These are phyloP conservation scores for Craseonycteris thonglongyai DNA, from an alignment of 2,113 vertebrate species.

Conservation along the genomic window DNA sequence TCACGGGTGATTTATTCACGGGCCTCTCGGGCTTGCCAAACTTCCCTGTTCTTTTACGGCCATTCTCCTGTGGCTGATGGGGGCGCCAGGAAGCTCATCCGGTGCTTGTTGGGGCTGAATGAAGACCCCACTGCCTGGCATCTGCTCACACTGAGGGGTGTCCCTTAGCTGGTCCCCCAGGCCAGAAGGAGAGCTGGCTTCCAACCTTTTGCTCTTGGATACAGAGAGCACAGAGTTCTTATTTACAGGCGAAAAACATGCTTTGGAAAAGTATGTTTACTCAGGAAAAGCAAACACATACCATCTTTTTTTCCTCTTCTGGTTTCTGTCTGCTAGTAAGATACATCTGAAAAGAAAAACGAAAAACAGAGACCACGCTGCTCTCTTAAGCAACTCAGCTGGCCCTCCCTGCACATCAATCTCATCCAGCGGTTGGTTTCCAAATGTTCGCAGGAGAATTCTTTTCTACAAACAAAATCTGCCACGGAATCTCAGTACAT, in stretches of 20 bases:
- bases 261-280: background rate
- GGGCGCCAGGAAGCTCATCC: background rate
- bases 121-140: background rate
- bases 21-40: background rate
- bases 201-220: background rate
- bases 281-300: background rate
- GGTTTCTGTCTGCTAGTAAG: background rate
- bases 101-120: background rate
- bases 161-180: background rate
- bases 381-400: background rate
- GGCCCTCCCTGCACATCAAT: background rate
- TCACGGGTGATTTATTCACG: background rate
- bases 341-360: background rate
- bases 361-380: background rate
- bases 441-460: background rate
- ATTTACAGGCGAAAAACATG: background rate
- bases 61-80: fast-evolving
- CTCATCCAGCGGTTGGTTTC: background rate
- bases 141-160: background rate
- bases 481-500: background rate
- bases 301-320: background rate
- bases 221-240: background rate
- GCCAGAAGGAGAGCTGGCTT: background rate
- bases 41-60: background rate
- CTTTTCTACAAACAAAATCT: background rate